phyloP scores from a whole-genome alignment of 2,888 invertebrate genomes.

The Embidobia sp. region DNA sequence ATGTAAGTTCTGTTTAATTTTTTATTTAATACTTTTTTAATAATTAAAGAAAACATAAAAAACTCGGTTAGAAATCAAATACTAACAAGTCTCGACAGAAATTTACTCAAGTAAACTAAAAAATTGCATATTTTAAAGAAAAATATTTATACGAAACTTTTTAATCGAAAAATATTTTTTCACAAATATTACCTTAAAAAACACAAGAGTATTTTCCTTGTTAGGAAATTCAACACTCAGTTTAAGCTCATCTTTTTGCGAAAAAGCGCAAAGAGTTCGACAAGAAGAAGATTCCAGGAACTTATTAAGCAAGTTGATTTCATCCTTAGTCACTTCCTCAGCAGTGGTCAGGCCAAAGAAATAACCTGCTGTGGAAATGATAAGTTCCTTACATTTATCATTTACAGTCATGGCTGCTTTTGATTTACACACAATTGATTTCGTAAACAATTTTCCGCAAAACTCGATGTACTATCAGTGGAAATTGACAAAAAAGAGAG shows the following conservation, averaged over 20 bases:
- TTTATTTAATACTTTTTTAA: too few relatives aligned
- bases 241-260: conserved; percentile 66
- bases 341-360: conserved; percentile 72
- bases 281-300: conserved; percentile 75
- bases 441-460: neutral
- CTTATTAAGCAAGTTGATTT: conserved; percentile 71
- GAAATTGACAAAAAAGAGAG: neutral
- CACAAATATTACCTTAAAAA: conserved; percentile 77
- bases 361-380: conserved; percentile 76
- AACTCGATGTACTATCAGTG: neutral
- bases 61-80: too few relatives aligned
- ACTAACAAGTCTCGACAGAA: too few relatives aligned
- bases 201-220: conserved; percentile 75
- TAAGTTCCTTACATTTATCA: conserved; percentile 73
- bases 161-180: too few relatives aligned
- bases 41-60: too few relatives aligned
- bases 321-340: conserved; percentile 64
- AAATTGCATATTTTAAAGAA: too few relatives aligned
- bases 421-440: neutral
- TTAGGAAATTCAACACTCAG: conserved; percentile 71
- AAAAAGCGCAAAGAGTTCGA: conserved; percentile 73
- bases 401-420: conserved; percentile 67
- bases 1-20: too few relatives aligned
- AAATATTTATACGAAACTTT: too few relatives aligned
- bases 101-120: too few relatives aligned